These are phyloP conservation scores for Acomys russatus DNA, from an alignment of 2,797 vertebrate genomes.

Conservation along the genomic window DNA sequence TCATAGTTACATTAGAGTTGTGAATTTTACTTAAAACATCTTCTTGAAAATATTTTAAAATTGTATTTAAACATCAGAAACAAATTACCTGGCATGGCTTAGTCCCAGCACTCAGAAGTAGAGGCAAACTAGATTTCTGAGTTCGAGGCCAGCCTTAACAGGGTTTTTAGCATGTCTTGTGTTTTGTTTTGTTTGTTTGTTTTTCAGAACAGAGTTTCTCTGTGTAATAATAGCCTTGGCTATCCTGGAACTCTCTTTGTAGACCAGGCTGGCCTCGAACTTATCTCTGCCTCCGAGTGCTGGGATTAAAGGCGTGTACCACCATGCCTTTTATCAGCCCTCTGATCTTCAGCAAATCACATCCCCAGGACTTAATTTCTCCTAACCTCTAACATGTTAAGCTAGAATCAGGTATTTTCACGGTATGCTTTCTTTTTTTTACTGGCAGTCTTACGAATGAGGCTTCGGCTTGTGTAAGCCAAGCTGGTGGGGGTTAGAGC, in stretches of 20 bases:
- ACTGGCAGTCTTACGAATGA: conserved; percentile 25
- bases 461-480: conserved; percentile 12
- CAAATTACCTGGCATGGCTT: neutral
- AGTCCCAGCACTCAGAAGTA: neutral
- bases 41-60: conserved; percentile 31
- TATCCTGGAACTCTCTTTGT: too few relatives aligned
- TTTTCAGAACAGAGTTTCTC: too few relatives aligned
- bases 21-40: conserved; percentile 25
- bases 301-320: too few relatives aligned
- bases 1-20: neutral
- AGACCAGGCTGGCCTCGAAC: too few relatives aligned
- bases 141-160: neutral
- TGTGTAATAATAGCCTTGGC: too few relatives aligned
- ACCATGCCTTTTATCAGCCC: too few relatives aligned
- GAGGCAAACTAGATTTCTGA: neutral
- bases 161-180: too few relatives aligned
- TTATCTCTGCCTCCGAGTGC: too few relatives aligned
- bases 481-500: neutral
- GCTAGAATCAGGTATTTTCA: neutral
- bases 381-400: conserved; percentile 1
- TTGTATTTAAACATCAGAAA: neutral
- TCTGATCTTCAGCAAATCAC: conserved; percentile 8
- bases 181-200: too few relatives aligned
- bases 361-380: neutral
- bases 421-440: neutral